phyloP scores from a whole-genome alignment of 2,797 vertebrate genomes.

The Sarcophilus harrisii region DNA sequence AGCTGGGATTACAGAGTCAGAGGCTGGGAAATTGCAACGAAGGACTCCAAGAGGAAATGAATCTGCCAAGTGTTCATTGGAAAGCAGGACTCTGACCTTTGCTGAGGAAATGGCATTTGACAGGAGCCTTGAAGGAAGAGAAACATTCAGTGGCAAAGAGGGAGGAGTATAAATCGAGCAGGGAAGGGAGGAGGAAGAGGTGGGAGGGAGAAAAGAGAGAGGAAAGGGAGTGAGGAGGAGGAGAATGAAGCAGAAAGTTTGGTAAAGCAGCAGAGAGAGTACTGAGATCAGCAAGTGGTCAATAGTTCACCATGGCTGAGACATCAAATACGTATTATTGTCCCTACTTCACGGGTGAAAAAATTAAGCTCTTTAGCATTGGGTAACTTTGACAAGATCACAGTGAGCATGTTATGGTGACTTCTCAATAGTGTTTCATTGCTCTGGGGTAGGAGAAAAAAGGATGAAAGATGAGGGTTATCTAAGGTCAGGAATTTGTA shows the following conservation, averaged over 20 bases:
- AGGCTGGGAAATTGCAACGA: not conserved
- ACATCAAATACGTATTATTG: not conserved
- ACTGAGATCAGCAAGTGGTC: not conserved
- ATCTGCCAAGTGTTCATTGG: not conserved
- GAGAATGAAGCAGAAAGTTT: not conserved
- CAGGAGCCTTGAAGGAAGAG: not conserved
- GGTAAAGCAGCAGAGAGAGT: no score
- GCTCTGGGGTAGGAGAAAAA: not conserved
- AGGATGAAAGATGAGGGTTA: not conserved
- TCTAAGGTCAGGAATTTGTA: not conserved
- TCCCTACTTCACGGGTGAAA: not conserved
- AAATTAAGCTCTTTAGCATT: not conserved
- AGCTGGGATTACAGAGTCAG: not conserved
- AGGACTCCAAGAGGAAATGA: not conserved
- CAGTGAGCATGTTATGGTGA: not conserved
- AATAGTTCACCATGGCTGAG: not conserved
- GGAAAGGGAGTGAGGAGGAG: not conserved
- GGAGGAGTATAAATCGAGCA: not conserved
- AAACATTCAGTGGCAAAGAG: not conserved
- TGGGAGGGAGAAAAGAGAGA: no score
- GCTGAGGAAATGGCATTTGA: not conserved
- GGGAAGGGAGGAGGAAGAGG: no score
- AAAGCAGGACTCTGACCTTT: not conserved
- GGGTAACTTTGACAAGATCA: not conserved
- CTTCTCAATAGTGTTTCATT: not conserved